Percentiles rank a stretch among this genome's conserved stretches.
Conservation (phyloP, 2,888 invertebrate genomes). For the Desoria tigrina region DNA sequence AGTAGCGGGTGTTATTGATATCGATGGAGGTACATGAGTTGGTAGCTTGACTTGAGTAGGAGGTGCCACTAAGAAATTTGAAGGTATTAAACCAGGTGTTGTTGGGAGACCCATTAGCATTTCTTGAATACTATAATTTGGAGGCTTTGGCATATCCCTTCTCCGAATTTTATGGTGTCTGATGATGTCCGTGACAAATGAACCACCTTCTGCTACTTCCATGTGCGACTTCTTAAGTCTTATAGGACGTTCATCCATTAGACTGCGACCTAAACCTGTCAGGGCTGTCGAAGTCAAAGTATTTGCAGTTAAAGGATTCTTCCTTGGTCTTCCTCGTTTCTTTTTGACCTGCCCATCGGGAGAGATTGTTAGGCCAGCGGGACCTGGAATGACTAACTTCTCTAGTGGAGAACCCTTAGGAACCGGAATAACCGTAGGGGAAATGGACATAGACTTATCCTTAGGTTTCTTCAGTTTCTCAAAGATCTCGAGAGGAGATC, state of each 20-base stretch:
- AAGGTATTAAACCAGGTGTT: conserved; percentile 51
- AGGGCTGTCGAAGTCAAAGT: conserved; percentile 24
- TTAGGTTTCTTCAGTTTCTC: neutral
- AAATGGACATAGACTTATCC: conserved; percentile 11
- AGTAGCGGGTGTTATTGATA: conserved; percentile 49
- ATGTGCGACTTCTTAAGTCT: conserved; percentile 39
- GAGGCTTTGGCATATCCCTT: neutral
- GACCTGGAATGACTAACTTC: neutral
- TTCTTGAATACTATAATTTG: conserved; percentile 4
- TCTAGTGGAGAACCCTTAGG: conserved; percentile 16
- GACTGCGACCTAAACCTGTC: conserved; percentile 27
- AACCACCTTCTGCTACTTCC: conserved; percentile 28
- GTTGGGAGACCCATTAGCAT: conserved; percentile 41
- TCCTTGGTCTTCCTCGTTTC: conserved; percentile 50
- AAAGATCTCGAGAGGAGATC: neutral
- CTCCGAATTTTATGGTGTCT: too few relatives aligned
- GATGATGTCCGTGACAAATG: conserved; percentile 45
- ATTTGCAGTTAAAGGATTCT: conserved; percentile 15
- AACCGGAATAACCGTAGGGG: conserved; percentile 12
- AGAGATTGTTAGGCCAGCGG: neutral
- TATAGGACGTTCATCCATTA: conserved; percentile 30
- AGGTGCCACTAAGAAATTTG: conserved; percentile 23
- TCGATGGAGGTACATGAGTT: conserved; percentile 46
- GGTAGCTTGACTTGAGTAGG: conserved; percentile 25
- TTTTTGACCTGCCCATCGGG: conserved; percentile 16